Evolutionary conservation across 2,888 invertebrate species (phyloP).

Genomic region (Synanthedon tipuliformis): DNA sequence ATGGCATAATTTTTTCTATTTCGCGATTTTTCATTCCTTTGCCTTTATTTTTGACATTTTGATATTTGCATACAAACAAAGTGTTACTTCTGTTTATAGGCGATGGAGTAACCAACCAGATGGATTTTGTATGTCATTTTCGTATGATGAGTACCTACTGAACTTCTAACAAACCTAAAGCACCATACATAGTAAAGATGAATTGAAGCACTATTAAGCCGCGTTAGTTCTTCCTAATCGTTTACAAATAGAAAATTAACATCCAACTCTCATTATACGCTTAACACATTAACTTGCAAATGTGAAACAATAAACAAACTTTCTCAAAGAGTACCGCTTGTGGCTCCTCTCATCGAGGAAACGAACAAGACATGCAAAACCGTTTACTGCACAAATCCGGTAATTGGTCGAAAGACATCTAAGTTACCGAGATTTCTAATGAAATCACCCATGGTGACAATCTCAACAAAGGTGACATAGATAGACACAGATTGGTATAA

Average conservation of each 20-base stretch:
- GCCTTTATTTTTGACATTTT: no score
- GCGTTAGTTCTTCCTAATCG: slow-evolving; percentile 2
- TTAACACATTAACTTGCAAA: slow-evolving; percentile 4
- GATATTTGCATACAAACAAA: no score
- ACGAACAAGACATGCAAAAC: neutral
- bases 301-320: slow-evolving; percentile 3
- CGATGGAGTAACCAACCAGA: no score
- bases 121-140: no score
- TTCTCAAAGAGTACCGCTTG: slow-evolving; percentile 3
- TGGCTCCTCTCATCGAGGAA: neutral
- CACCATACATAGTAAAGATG: no score
- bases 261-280: neutral
- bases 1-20: no score
- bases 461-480: neutral
- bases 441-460: neutral
- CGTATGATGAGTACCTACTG: no score
- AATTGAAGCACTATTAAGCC: neutral
- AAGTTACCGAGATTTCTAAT: neutral
- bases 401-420: no score
- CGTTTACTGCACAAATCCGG: neutral
- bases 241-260: slow-evolving; percentile 6
- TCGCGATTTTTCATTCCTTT: no score
- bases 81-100: no score
- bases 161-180: no score
- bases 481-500: neutral